These are phyloP conservation scores for Lutjanus campechanus DNA, from an alignment of 2,797 vertebrate species.

Conservation along the genomic window DNA sequence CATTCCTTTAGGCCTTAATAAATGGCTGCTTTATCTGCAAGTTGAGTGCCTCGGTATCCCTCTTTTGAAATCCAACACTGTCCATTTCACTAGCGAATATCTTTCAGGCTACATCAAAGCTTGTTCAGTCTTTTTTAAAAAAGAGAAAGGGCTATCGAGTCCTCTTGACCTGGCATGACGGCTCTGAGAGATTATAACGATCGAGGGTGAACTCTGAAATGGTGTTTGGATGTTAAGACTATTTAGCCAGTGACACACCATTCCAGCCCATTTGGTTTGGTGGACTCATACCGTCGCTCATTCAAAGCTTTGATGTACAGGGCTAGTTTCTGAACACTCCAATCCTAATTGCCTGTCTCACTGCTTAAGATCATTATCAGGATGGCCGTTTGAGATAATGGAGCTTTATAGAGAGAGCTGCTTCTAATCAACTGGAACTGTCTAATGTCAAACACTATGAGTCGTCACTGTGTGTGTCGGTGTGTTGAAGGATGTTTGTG, in stretches of 20 bases:
- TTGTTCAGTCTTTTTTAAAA: conserved; percentile 38
- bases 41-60: conserved; percentile 39
- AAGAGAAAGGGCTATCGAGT: conserved; percentile 42
- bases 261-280: conserved; percentile 70
- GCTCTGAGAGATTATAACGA: conserved; percentile 65
- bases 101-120: conserved; percentile 70
- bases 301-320: conserved; percentile 73
- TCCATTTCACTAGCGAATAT: conserved; percentile 64
- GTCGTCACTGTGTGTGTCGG: conserved; percentile 77
- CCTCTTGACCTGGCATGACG: conserved; percentile 60
- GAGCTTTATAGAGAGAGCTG: conserved; percentile 63
- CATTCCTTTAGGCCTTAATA: conserved; percentile 44
- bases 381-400: conserved; percentile 73
- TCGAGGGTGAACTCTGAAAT: conserved; percentile 56
- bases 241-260: conserved; percentile 69
- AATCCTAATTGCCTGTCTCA: conserved; percentile 80
- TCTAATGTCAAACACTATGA: conserved; percentile 64
- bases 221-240: conserved; percentile 57
- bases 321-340: conserved; percentile 59
- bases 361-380: conserved; percentile 81
- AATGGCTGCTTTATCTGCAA: conserved; percentile 63
- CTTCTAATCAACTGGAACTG: conserved; percentile 66
- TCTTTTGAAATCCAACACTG: conserved; percentile 63
- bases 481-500: conserved; percentile 13
- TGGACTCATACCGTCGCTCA: conserved; percentile 53